A percentile compares a stretch with the other conserved stretches of the same genome.
These are phyloP conservation scores for Orycteropus afer DNA, from an alignment of 2,113 vertebrate genomes.

Conservation along the genomic window DNA sequence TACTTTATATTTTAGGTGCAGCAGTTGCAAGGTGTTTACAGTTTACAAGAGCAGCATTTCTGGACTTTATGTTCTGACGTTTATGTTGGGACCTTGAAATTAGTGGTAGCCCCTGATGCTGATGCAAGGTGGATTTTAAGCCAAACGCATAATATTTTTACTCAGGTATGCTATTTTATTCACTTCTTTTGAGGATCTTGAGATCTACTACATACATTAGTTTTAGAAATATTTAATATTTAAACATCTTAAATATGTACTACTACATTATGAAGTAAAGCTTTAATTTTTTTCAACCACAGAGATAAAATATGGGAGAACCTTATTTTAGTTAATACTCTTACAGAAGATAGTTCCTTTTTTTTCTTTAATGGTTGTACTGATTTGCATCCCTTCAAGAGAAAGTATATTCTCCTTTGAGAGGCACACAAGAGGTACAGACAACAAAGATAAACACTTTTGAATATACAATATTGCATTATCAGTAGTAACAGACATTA, in stretches of 20 bases:
- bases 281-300: background rate
- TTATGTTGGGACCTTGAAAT: slow-evolving; percentile 96
- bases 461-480: too few species aligned
- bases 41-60: slow-evolving; percentile 97
- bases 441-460: too few species aligned
- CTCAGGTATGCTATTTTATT: slow-evolving; percentile 90
- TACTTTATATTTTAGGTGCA: slow-evolving; percentile 91
- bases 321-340: background rate
- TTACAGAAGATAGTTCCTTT: background rate
- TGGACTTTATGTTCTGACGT: slow-evolving; percentile 99
- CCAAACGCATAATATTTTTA: slow-evolving; percentile 99
- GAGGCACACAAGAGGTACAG: too few species aligned
- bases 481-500: too few species aligned
- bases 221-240: background rate
- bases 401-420: slow-evolving; percentile 18
- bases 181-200: background rate
- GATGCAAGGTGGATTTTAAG: slow-evolving; percentile 97
- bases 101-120: slow-evolving; percentile 95
- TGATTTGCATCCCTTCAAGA: slow-evolving; percentile 11
- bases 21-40: slow-evolving; percentile 97
- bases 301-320: too few species aligned
- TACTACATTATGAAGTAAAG: background rate
- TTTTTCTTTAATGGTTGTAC: background rate
- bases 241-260: background rate
- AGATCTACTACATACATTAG: background rate